These are phyloP conservation scores for Zapus hudsonius DNA, from an alignment of 2,113 vertebrate genomes.

Conservation along the genomic window DNA sequence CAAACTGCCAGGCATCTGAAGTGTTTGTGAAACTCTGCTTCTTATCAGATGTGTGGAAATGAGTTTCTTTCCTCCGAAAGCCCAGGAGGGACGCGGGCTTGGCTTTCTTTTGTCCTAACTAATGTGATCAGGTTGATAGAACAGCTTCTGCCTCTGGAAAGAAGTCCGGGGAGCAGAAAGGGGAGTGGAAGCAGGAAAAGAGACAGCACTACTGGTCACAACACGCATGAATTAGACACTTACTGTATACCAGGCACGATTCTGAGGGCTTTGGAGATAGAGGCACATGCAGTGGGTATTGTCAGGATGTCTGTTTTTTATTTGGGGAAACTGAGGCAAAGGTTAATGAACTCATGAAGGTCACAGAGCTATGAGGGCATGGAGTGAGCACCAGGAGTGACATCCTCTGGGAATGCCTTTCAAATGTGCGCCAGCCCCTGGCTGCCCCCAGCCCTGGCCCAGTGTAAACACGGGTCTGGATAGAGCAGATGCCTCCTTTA, in stretches of 20 bases:
- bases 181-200: not conserved
- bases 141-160: not conserved
- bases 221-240: not conserved
- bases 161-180: not conserved
- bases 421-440: not conserved
- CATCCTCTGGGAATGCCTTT: not conserved
- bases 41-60: not conserved
- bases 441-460: not conserved
- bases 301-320: not conserved
- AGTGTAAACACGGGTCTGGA: slow-evolving; percentile 63
- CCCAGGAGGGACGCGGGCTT: not conserved
- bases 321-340: slow-evolving; percentile 36
- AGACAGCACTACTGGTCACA: too few species aligned
- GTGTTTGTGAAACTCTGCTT: slow-evolving; percentile 6
- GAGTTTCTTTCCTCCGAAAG: slow-evolving; percentile 17
- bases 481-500: slow-evolving; percentile 65
- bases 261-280: not conserved
- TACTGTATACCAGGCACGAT: not conserved
- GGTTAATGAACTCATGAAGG: not conserved
- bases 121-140: not conserved
- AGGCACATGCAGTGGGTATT: not conserved
- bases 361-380: not conserved
- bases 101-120: not conserved
- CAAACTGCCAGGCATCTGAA: not conserved
- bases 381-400: rapidly evolving